Evolutionary conservation across 2,797 vertebrate genomes (phyloP), one percentile per base, ranked within the genome.

Genomic region (Acipenser transmontanus): DNA sequence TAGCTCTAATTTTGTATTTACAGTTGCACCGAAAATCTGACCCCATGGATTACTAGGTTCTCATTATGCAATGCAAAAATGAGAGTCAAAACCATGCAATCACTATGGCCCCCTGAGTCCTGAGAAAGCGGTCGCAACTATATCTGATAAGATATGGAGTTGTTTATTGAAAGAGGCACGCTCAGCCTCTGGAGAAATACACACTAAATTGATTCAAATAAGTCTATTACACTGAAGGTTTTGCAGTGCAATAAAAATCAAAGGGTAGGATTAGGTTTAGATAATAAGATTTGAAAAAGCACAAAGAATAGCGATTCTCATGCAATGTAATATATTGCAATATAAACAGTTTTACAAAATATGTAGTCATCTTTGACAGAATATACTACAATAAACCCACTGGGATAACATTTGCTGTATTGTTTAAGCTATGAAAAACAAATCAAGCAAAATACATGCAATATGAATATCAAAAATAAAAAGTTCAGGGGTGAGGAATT

Each of bases 161-260:
- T 50, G 68, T 56, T 66, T 70, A 62, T 61, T 52, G 54, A 47
- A 50, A 69, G 49, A 50, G 64, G 13, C 59, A 57, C 14, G 47
- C 10, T 59, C 51, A 62, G 13, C 64, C 47, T 47, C 47, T 50
- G 59, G 60, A 66, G 59, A 57, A 62, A 57, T 62, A 54, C 34
- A 70, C 50, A 62, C 57, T 50, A 70, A 62, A 63, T 57, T 47
- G 60, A 66, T 70, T 66, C 48, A 51, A 50, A 66, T 62, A 63
- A 66, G 62, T 63, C 8, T 20, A 63, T 50, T 66, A 52, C 61
- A n/a, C 64, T 62, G 48, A 50, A 57, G 14, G 34, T 47, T 47
- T 61, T 63, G 47, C 49, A 59, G 54, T 14, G 20, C 62, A 64
- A 50, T 59, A 68, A 68, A 64, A 64, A 6, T 2, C 17, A 50